Evolutionary conservation across 2,888 invertebrate species (phyloP).

Genomic region (Calliopum simillimum): DNA sequence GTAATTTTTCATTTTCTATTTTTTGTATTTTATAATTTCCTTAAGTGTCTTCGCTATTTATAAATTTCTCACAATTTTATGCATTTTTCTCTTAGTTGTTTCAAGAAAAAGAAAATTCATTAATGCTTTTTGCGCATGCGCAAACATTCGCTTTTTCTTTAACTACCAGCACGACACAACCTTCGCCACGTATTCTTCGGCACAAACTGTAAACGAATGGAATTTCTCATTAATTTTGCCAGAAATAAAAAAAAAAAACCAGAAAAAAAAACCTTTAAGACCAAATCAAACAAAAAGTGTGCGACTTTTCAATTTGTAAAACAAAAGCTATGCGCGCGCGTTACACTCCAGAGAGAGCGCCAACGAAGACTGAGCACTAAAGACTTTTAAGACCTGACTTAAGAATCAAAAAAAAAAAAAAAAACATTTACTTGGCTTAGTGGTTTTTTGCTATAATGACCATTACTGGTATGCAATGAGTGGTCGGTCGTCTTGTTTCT

Average conservation of each 20-base stretch:
- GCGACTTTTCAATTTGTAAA: not conserved
- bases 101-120: not conserved
- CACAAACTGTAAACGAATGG: slow-evolving; percentile 18
- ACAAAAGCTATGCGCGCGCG: not conserved
- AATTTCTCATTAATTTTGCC: slow-evolving; percentile 15
- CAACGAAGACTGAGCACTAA: too few species aligned
- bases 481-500: not conserved
- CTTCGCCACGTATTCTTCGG: slow-evolving; percentile 31
- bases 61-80: not conserved
- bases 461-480: slow-evolving; percentile 12
- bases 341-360: not conserved
- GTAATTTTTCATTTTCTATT: not conserved
- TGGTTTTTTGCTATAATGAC: slow-evolving; percentile 6
- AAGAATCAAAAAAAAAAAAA: slow-evolving; percentile 14
- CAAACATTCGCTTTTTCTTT: slow-evolving; percentile 5
- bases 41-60: not conserved
- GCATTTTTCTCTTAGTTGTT: too few species aligned
- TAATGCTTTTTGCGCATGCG: slow-evolving; percentile 18
- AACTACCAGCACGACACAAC: not conserved
- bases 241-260: not conserved
- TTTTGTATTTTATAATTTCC: not conserved
- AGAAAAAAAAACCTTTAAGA: not conserved
- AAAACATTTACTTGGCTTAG: not conserved
- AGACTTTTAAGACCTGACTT: not conserved
- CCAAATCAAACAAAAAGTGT: not conserved